A percentile compares a stretch with the other conserved stretches of the same genome.
phyloP scores from a whole-genome alignment of 1,140 invertebrate genomes.

The Hylaeus volcanicus region DNA sequence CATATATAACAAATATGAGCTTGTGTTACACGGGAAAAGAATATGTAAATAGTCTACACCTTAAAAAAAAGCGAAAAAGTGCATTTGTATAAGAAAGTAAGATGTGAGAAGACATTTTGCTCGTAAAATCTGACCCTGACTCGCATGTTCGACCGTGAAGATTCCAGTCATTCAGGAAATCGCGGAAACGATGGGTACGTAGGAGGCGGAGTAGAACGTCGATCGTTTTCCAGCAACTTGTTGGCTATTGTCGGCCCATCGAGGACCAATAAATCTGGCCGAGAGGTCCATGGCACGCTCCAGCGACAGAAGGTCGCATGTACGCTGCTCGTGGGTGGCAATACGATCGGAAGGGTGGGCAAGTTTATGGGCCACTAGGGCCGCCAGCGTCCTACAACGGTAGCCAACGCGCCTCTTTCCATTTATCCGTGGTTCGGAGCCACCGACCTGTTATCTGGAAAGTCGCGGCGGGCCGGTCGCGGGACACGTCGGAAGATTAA shows the following conservation, averaged over 20 bases:
- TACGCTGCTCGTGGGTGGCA: slow-evolving; percentile 45
- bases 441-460: slow-evolving; percentile 45
- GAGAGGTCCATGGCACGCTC: slow-evolving; percentile 64
- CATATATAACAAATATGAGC: no score
- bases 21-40: no score
- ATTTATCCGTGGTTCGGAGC: slow-evolving; percentile 47
- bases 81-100: no score
- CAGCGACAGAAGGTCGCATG: slow-evolving; percentile 56
- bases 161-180: neutral
- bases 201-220: neutral
- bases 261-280: slow-evolving; percentile 76
- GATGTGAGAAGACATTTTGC: no score
- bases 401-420: slow-evolving; percentile 29
- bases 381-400: slow-evolving; percentile 57
- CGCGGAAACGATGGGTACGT: neutral
- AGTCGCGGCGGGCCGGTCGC: slow-evolving; percentile 60
- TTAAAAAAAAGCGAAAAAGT: no score
- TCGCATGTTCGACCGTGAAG: neutral
- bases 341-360: slow-evolving; percentile 60
- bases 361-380: slow-evolving; percentile 76
- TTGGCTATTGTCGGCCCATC: slow-evolving; percentile 78
- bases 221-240: slow-evolving; percentile 79
- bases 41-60: no score
- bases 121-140: neutral
- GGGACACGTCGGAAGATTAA: slow-evolving; percentile 80